Evolutionary conservation across 2,888 invertebrate species (phyloP), one percentile per base, ranked within the genome.

Genomic region (Sphecodes monilicornis): DNA sequence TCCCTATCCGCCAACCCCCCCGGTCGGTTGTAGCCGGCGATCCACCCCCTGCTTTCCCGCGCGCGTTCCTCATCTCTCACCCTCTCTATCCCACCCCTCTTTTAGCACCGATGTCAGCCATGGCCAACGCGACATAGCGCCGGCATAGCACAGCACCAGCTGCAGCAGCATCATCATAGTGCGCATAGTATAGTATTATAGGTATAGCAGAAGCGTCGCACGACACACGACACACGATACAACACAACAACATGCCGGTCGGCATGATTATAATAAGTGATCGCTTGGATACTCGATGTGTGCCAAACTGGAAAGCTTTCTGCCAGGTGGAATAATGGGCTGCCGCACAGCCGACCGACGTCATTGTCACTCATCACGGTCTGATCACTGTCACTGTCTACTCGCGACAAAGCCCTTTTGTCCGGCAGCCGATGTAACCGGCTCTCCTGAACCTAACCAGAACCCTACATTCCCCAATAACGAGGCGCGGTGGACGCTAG

Each of bases 231-330:
- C 18, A 57, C 57, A 57, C 57, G 26, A 57, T 13, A 32, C 64
- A 64, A 8, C 64, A 79, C 88, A 84, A 84, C 87, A 81, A 84
- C 86, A 81, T 89, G 88, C 80, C 89, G 90, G 88, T 87, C 88
- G 89, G 90, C 86, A 91, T 90, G 90, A 92, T 92, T 91, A 92
- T 92, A 92, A 92, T 92, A 89, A 92, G 91, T 88, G 91, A 92
- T 92, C 93, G 93, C 91, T 90, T 92, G 92, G 91, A 91, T 90
- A 91, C 93, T 92, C 91, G 91, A 91, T 93, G 93, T 92, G 92
- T 93, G 92, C 92, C 93, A 93, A 93, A 93, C 93, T 93, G 94
- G 93, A 94, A 93, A 94, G 92, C 88, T 92, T 92, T 93, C 91
- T 90, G 90, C 93, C 93, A 91, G 92, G 92, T 92, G 93, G 93